phyloP scores from a whole-genome alignment of 1,140 invertebrate species.

The Drosophila nasuta region DNA sequence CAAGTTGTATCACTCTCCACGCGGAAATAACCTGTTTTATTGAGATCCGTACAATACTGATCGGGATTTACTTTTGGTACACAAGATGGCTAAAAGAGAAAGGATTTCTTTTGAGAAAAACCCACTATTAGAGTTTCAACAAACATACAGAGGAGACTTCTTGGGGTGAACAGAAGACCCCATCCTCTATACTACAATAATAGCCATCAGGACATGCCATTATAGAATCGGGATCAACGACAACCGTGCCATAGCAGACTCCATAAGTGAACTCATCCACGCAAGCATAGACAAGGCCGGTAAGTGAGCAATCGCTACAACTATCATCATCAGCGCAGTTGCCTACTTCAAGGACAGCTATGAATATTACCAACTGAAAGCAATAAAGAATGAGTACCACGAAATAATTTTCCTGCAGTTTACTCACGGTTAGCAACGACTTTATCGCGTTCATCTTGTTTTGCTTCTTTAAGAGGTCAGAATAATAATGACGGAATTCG shows the following conservation, averaged over 20 bases:
- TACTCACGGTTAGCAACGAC: constrained; percentile 8
- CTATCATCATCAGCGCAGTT: constrained; percentile 9
- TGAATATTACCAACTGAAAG: constrained; percentile 24
- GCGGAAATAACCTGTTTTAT: constrained; percentile 46
- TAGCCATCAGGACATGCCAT: constrained; percentile 33
- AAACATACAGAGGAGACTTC: constrained; percentile 10
- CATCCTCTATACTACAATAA: constrained; percentile 46
- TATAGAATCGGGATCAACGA: no score
- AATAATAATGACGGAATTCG: constrained; percentile 19
- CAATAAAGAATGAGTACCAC: neutral
- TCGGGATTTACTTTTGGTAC: constrained; percentile 24
- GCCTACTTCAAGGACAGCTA: neutral
- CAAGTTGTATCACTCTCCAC: constrained; percentile 58
- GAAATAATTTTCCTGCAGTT: neutral
- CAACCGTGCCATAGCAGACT: constrained; percentile 36
- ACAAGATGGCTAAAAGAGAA: constrained; percentile 30
- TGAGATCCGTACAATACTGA: constrained; percentile 48
- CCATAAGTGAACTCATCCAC: constrained; percentile 52
- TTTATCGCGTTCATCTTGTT: constrained; percentile 6
- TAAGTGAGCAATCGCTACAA: constrained; percentile 51
- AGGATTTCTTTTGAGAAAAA: neutral
- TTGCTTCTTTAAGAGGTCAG: constrained; percentile 6
- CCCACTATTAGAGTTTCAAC: neutral
- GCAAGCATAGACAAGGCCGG: constrained; percentile 43
- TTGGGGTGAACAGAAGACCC: constrained; percentile 36